A percentile compares a stretch with the other conserved stretches of the same genome.
phyloP scores from a whole-genome alignment of 1,140 invertebrate species.

The Micrasema longulum region DNA sequence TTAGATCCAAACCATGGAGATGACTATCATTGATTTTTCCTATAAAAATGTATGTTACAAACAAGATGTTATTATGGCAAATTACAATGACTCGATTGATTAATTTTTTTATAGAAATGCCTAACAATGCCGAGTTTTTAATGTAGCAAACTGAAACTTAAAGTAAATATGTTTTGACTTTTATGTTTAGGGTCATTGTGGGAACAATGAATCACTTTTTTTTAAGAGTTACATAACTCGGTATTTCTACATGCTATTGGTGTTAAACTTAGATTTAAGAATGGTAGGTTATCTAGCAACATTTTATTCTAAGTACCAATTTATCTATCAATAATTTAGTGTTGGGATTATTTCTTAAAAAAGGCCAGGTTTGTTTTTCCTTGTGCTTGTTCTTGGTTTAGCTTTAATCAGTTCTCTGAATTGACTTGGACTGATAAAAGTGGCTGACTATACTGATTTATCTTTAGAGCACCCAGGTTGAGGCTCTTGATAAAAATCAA shows the following conservation, averaged over 20 bases:
- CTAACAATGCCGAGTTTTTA: too few species aligned
- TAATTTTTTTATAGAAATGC: too few species aligned
- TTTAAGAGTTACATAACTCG: too few species aligned
- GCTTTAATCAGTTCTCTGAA: not conserved
- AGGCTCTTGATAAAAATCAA: not conserved
- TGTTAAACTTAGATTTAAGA: not conserved
- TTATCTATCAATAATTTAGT: not conserved
- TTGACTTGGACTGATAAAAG: not conserved
- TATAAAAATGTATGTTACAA: too few species aligned
- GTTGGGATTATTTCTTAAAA: not conserved
- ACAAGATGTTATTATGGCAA: too few species aligned
- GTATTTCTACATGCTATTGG: not conserved
- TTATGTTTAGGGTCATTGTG: not conserved
- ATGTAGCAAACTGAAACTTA: too few species aligned
- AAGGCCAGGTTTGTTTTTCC: not conserved
- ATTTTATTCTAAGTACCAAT: not conserved
- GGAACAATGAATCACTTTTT: not conserved
- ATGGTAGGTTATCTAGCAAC: not conserved
- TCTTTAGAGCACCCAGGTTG: slow-evolving; percentile 1
- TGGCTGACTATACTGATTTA: not conserved
- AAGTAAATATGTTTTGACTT: too few species aligned
- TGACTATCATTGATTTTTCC: too few species aligned
- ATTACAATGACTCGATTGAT: too few species aligned
- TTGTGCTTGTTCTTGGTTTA: not conserved
- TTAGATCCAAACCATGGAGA: too few species aligned